Evolutionary conservation across 1,140 invertebrate genomes (phyloP).

Genomic region (Aethina tumida): DNA sequence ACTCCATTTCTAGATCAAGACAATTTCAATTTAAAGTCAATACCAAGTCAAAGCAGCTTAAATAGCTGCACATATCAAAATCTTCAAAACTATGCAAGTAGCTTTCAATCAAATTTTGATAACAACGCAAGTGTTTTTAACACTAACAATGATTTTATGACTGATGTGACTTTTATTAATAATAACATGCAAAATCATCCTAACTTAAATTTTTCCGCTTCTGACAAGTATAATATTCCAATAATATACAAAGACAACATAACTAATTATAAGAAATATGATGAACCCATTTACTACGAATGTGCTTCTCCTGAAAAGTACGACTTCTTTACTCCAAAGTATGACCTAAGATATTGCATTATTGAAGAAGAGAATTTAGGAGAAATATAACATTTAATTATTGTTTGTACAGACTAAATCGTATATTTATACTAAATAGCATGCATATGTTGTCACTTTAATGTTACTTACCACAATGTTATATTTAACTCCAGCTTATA

Average conservation of each 20-base stretch:
- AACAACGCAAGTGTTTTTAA: conserved; percentile 13
- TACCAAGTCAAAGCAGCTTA: conserved; percentile 13
- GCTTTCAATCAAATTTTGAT: conserved; percentile 8
- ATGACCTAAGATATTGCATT: conserved; percentile 6
- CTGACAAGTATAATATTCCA: too few relatives aligned
- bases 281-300: conserved; percentile 28
- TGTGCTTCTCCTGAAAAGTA: conserved; percentile 11
- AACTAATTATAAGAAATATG: conserved; percentile 2
- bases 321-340: background rate
- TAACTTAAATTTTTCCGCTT: too few relatives aligned
- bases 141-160: too few relatives aligned
- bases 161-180: too few relatives aligned
- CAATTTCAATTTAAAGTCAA: too few relatives aligned
- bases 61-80: conserved; percentile 10
- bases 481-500: too few relatives aligned
- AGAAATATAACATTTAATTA: conserved; percentile 25
- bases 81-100: conserved; percentile 13
- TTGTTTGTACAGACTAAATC: too few relatives aligned
- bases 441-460: too few relatives aligned
- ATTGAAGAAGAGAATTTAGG: conserved; percentile 27
- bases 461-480: too few relatives aligned
- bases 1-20: conserved; percentile 13
- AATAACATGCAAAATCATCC: too few relatives aligned
- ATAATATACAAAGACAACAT: background rate
- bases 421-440: too few relatives aligned